A percentile compares a stretch with the other conserved stretches of the same genome.
These are phyloP conservation scores for Promerops cafer DNA, from an alignment of 2,113 vertebrate species.

Conservation along the genomic window DNA sequence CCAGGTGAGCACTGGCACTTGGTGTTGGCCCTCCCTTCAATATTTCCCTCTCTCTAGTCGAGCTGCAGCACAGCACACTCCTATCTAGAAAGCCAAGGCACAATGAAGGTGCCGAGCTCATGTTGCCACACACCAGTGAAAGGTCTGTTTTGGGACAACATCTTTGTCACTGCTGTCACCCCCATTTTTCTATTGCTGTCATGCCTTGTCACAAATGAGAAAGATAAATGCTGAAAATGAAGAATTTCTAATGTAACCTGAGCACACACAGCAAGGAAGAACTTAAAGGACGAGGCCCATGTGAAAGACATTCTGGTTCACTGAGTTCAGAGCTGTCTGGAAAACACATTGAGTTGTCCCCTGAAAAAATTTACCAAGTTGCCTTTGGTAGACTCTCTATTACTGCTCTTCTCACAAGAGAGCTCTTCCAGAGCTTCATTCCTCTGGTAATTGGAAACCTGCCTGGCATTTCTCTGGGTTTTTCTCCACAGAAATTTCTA, in stretches of 20 bases:
- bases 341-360: neutral
- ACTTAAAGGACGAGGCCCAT: neutral
- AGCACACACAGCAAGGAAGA: neutral
- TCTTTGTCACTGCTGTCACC: neutral
- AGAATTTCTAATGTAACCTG: neutral
- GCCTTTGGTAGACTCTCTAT: neutral
- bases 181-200: neutral
- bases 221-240: neutral
- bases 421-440: neutral
- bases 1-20: neutral
- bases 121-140: neutral
- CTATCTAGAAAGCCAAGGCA: neutral
- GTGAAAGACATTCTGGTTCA: neutral
- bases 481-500: neutral
- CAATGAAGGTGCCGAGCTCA: rapidly evolving
- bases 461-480: neutral
- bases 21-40: neutral
- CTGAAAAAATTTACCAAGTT: neutral
- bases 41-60: rapidly evolving
- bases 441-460: neutral
- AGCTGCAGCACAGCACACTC: neutral
- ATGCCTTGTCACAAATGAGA: neutral
- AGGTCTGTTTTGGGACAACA: rapidly evolving
- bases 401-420: neutral
- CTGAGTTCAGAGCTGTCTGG: neutral